Conservation (phyloP, 2,113 vertebrate species). For the Myotis brandtii region DNA sequence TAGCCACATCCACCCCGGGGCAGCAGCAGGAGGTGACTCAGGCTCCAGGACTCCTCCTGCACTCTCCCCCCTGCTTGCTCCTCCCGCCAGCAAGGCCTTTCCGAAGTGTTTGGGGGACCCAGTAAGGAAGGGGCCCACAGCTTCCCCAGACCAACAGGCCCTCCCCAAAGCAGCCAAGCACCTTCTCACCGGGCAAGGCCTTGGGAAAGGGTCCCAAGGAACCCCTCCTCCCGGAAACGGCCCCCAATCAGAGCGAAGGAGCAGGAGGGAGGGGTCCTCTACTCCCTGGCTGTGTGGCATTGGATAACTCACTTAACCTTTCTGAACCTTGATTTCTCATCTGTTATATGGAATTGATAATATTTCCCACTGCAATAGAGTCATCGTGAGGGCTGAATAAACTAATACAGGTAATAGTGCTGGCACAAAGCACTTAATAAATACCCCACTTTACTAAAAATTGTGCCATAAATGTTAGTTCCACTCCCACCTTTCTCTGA, state of each 20-base stretch:
- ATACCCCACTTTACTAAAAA: not conserved
- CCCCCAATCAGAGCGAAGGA: not conserved
- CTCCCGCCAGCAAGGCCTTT: not conserved
- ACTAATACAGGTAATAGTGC: not conserved
- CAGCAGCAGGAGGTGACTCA: slow-evolving; percentile 38
- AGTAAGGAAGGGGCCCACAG: not conserved
- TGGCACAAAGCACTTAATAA: not conserved
- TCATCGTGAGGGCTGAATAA: not conserved
- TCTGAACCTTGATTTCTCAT: not conserved
- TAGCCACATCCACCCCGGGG: not conserved
- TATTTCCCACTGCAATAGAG: not conserved
- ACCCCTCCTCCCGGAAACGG: not conserved
- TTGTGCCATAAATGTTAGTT: not conserved
- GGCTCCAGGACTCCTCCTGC: not conserved
- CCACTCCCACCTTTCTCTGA: not conserved
- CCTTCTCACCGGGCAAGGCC: not conserved
- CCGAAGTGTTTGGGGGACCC: not conserved
- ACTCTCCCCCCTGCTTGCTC: not conserved
- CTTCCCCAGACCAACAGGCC: not conserved
- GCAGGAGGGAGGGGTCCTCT: not conserved
- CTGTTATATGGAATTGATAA: not conserved
- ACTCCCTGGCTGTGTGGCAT: not conserved
- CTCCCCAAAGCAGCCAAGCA: not conserved
- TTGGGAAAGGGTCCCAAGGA: not conserved
- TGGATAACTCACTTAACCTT: not conserved